Evolutionary conservation across 2,113 vertebrate species (phyloP), one percentile per base, ranked within the genome.

Genomic region (Vidua macroura): DNA sequence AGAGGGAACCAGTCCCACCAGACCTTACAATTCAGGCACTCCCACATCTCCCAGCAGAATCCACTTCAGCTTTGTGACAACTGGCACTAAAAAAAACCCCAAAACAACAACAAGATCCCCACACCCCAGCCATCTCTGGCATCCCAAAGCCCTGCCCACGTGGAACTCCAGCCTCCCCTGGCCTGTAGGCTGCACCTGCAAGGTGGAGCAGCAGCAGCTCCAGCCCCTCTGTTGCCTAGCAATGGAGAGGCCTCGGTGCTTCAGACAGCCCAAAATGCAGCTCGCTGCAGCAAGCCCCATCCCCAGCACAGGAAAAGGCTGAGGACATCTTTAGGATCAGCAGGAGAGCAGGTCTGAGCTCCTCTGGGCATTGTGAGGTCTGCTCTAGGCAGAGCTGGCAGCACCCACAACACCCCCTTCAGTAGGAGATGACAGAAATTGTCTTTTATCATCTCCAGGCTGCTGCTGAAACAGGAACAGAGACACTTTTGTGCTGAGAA

Each of bases 161-260:
- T 14, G 18, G 1, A 31, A 49, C 0, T 4, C 37, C 72, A 53
- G 82, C 72, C 44, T 68, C 48, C 77, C 49, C 2, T 13, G 74
- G 86, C 37, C 80, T 51, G 39, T 1, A 51, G 84, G 55, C 78
- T 81, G 82, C 79, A 92, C 94, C 92, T 88, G 90, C 39, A 44
- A 94, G 92, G 94, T 52, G 75, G 80, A 95, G 93, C 85, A 67
- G 63, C 5, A 4, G 43, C 23, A 78, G 83, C 58, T 95, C 86
- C 74, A 70, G 44, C 83, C 81, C 83, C 75, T 94, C 66, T 2
- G 96, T 96, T 97, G 96, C 96, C 75, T 96, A 96, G 96, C 96
- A 96, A 97, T 96, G 73, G 87, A 66, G 77, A 95, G 93, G 77
- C 64, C 78, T 92, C 37, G 1, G 4, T 69, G 90, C 72, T 76